Evolutionary conservation across 2,888 invertebrate species (phyloP), one percentile per base, ranked within the genome.

Genomic region (Campoletis raptor): DNA sequence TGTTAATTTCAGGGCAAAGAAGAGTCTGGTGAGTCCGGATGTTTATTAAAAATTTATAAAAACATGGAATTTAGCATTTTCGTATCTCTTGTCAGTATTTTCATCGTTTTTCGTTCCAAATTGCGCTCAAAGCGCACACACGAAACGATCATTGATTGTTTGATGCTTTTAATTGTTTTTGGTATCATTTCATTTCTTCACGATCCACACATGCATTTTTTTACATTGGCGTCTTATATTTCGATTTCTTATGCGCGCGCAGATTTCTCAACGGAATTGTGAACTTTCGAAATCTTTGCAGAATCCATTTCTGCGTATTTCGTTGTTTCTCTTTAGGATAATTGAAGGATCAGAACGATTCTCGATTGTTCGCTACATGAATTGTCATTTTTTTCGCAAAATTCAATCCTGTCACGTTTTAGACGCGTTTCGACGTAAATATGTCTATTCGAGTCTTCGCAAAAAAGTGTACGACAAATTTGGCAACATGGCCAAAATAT

Each of bases 361-460:
- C 2, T 73, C 78, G 21, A 24, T 74, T 74, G 67, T 78, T 77
- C 12, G 12, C n/a, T 24, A 36, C 45, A 10, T 2, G 24, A 66
- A 54, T 54, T 45, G 24, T 69, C 10, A 15, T 30, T n/a, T 54
- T 15, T 6, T 6, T 6, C 30, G 40, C 54, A 80, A 37, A 70
- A 70, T 42, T 8, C 30, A 37, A 45, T 24, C 21, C 3, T 3
- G 30, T 30, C 36, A 24, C 48, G 10, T 36, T 18, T 30, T 4
- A 18, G n/a, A 3, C 61, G 61, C 1, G 5, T 24, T n/a, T 24
- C 12, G 5, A 57, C 12, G 30, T 9, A 10, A 81, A 77, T 21
- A 86, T 83, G 83, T 73, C 81, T 18, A 10, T 52, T 10, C 73
- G 57, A 7, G 52, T 12, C 42, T 69, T 79, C 61, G 61, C 78